Evolutionary conservation across 2,797 vertebrate species (phyloP), one percentile per base, ranked within the genome.

Genomic region (Chelidonichthys spinosus): DNA sequence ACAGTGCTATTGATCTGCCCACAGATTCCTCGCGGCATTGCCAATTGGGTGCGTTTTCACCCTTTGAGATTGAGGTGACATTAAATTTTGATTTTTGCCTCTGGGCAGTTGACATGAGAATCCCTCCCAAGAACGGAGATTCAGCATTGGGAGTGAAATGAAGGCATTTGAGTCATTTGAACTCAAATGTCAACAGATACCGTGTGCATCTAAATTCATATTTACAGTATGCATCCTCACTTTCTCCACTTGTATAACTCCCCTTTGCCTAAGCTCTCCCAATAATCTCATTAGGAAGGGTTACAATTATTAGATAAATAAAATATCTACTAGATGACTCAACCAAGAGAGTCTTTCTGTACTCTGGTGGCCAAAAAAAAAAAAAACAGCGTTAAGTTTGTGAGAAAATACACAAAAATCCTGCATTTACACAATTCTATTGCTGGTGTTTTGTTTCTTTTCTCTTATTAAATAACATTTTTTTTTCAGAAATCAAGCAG

Each of bases 41-140:
- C 17, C 64, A 76, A 78, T 82, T 73, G 40, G 42, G 46, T 56
- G 54, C 8, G 49, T 63, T 69, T 84, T 47, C 44, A 67, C 14
- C 83, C 72, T 69, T 33, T 36, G 74, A 78, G 82, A 87, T 43
- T 59, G 63, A 78, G 42, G 77, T 78, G 78, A 85, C 85, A 87
- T 78, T 85, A 61, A 53, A 75, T 81, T 84, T 69, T 65, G 72
- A 82, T 79, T 78, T 61, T 49, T 69, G 72, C 81, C 73, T 69
- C 56, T 72, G 62, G 74, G 65, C 70, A 72, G 70, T 68, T 56
- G 65, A 56, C 62, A 76, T 40, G 58, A 71, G 47, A 81, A 63
- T 67, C 67, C 32, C n/a, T 25, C 66, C 52, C 5, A n/a, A 42
- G 17, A 62, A 46, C 35, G 46, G 66, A 65, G 25, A 56, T 35